phyloP scores from a whole-genome alignment of 2,113 vertebrate genomes.

The Dinomys branickii region DNA sequence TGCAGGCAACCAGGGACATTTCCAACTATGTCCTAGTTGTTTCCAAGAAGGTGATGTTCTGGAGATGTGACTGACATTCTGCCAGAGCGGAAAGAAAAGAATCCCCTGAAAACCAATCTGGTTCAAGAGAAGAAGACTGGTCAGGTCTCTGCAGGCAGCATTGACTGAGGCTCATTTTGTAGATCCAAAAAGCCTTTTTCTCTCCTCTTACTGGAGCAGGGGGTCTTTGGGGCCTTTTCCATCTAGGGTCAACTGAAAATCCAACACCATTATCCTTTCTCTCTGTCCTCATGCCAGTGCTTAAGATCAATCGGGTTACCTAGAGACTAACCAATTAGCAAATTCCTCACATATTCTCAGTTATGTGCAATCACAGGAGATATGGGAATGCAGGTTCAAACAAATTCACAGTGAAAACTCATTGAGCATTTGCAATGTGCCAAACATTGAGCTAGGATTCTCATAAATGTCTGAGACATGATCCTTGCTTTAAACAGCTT shows the following conservation, averaged over 20 bases:
- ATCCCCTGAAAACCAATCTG: slow-evolving; percentile 45
- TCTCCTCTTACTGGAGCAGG: neutral
- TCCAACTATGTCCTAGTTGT: slow-evolving; percentile 27
- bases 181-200: neutral
- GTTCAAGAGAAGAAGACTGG: slow-evolving; percentile 34
- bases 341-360: neutral
- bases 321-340: slow-evolving; percentile 20
- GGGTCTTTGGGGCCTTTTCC: neutral
- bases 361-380: neutral
- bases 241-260: neutral
- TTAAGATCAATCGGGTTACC: slow-evolving; percentile 17
- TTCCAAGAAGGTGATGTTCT: slow-evolving; percentile 38
- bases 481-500: neutral
- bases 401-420: neutral
- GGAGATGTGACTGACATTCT: slow-evolving; percentile 32
- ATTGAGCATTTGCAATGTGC: neutral
- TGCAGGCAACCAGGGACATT: neutral
- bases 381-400: neutral
- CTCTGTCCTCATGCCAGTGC: neutral
- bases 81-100: slow-evolving; percentile 43
- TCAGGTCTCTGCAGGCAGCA: slow-evolving; percentile 11
- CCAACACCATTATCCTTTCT: neutral
- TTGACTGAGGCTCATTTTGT: neutral
- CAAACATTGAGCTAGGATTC: neutral
- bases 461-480: neutral